phyloP scores from a whole-genome alignment of 2,888 invertebrate genomes.

The Yponomeuta evonymella region DNA sequence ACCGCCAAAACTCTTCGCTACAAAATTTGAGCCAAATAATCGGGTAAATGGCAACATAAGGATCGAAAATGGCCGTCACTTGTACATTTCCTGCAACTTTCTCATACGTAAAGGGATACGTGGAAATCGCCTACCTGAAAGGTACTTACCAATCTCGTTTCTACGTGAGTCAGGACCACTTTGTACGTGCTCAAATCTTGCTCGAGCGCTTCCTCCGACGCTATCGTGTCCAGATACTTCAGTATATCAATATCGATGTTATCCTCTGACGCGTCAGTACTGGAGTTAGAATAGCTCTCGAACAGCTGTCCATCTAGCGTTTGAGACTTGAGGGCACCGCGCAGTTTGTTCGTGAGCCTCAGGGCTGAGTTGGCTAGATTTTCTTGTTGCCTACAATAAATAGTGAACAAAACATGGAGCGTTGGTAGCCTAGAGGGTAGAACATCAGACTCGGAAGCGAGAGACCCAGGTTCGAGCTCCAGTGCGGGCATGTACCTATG shows the following conservation, averaged over 20 bases:
- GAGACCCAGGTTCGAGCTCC: too few relatives aligned
- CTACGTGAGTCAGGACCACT: constrained; percentile 62
- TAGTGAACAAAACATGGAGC: not conserved
- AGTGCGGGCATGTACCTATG: too few relatives aligned
- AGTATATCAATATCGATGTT: constrained; percentile 51
- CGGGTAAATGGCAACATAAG: too few relatives aligned
- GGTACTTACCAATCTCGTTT: constrained; percentile 53
- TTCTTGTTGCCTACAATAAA: constrained; percentile 48
- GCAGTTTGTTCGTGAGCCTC: constrained; percentile 77
- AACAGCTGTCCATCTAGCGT: constrained; percentile 69
- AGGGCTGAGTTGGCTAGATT: constrained; percentile 40
- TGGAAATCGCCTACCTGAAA: not conserved
- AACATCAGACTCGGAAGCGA: too few relatives aligned
- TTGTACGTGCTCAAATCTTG: constrained; percentile 58
- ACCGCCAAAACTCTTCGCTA: too few relatives aligned
- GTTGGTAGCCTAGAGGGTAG: too few relatives aligned
- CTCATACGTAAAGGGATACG: too few relatives aligned
- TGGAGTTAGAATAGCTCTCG: constrained; percentile 43
- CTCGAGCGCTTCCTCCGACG: constrained; percentile 55
- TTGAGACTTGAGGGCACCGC: constrained; percentile 76
- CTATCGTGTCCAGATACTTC: constrained; percentile 58
- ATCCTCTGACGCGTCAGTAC: constrained; percentile 35
- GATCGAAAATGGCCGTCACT: too few relatives aligned
- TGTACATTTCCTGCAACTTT: too few relatives aligned
- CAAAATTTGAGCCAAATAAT: too few relatives aligned